phyloP scores from a whole-genome alignment of 2,113 vertebrate species.

The Eupsittula cactorum region DNA sequence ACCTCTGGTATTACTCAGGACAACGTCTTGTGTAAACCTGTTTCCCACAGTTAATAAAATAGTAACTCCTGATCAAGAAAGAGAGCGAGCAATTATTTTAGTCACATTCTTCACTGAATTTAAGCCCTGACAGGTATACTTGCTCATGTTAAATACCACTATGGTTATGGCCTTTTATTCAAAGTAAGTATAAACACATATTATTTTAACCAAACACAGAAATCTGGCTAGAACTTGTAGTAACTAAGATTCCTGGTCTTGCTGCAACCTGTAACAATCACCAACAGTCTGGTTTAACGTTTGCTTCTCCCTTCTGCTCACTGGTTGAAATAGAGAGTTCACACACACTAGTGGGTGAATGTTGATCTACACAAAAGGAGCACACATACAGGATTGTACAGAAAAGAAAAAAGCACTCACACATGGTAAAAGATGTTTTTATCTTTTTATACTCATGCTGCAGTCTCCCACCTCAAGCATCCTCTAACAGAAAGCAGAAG shows the following conservation, averaged over 20 bases:
- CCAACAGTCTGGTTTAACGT: background rate
- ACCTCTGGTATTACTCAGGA: background rate
- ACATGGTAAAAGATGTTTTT: background rate
- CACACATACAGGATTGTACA: background rate
- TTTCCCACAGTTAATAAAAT: background rate
- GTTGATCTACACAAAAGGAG: background rate
- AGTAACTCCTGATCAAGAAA: background rate
- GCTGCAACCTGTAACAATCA: background rate
- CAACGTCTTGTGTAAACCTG: slow-evolving; percentile 21
- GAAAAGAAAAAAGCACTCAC: background rate
- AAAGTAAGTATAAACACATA: background rate
- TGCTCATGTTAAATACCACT: background rate
- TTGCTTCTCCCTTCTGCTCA: background rate
- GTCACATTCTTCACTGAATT: background rate
- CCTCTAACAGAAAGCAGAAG: background rate
- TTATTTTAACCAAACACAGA: background rate
- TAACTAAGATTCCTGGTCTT: background rate
- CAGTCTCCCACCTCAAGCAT: background rate
- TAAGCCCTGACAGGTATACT: slow-evolving; percentile 23
- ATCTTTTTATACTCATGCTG: background rate
- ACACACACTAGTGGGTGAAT: background rate
- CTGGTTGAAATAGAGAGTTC: background rate
- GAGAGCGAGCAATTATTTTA: background rate
- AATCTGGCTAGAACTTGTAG: background rate
- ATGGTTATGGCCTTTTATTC: background rate